Evolutionary conservation across 2,888 invertebrate species (phyloP).

Genomic region (Mimas tiliae): DNA sequence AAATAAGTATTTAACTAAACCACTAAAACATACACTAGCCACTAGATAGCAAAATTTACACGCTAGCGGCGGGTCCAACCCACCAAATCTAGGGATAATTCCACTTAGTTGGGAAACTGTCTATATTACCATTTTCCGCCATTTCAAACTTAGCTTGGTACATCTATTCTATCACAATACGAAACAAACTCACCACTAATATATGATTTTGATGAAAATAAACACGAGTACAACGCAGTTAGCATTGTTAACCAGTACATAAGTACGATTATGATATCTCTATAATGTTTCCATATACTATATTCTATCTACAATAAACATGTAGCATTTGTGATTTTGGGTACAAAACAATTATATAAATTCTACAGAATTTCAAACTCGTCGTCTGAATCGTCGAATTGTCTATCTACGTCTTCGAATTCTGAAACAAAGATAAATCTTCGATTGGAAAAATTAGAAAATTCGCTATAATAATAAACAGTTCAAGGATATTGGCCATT

Average conservation of each 20-base stretch:
- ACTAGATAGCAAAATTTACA: too few species aligned
- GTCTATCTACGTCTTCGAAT: slow-evolving; percentile 86
- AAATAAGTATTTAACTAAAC: too few species aligned
- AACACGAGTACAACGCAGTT: slow-evolving; percentile 6
- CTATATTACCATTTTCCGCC: too few species aligned
- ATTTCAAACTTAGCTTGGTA: too few species aligned
- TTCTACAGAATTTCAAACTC: slow-evolving; percentile 92
- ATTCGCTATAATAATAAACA: background rate
- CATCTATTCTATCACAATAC: slow-evolving; percentile 2
- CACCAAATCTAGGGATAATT: too few species aligned
- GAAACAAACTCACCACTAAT: background rate
- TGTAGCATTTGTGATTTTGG: slow-evolving; percentile 36
- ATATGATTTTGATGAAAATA: background rate
- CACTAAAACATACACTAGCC: too few species aligned
- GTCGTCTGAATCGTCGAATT: slow-evolving; percentile 90
- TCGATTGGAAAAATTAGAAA: background rate
- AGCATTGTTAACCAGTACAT: slow-evolving; percentile 12
- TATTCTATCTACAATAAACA: slow-evolving; percentile 31
- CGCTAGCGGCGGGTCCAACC: too few species aligned
- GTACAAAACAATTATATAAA: slow-evolving; percentile 41
- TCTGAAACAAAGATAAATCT: slow-evolving; percentile 68
- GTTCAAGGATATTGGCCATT: background rate
- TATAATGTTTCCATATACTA: slow-evolving; percentile 28
- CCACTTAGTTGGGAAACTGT: too few species aligned
- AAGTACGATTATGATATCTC: slow-evolving; percentile 12